A percentile compares a stretch with the other conserved stretches of the same genome.
phyloP scores from a whole-genome alignment of 2,888 invertebrate species.

The Thecophora atra region DNA sequence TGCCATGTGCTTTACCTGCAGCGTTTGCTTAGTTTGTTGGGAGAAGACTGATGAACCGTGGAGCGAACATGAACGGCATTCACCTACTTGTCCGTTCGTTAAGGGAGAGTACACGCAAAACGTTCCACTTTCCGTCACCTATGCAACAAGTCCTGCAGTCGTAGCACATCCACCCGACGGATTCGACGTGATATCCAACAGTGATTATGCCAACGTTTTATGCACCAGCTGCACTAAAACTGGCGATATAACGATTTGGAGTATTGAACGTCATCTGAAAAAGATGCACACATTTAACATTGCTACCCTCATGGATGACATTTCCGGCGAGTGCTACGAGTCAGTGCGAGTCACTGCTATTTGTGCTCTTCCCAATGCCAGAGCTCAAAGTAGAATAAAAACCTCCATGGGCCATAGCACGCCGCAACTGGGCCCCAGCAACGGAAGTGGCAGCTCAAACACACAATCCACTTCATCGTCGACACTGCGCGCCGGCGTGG shows the following conservation, averaged over 20 bases:
- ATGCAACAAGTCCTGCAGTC: conserved; percentile 82
- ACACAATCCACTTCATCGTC: conserved; percentile 58
- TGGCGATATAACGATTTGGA: conserved; percentile 83
- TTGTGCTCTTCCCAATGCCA: conserved; percentile 76
- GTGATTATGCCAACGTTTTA: conserved; percentile 70
- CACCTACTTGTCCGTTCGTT: conserved; percentile 92
- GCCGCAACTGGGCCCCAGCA: conserved; percentile 49
- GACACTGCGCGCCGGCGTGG: conserved; percentile 57
- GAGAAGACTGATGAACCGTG: conserved; percentile 97
- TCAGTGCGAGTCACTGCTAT: conserved; percentile 74
- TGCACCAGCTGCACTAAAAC: conserved; percentile 70
- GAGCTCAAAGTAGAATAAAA: conserved; percentile 57
- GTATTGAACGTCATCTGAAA: conserved; percentile 81
- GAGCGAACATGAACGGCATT: conserved; percentile 96
- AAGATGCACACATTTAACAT: conserved; percentile 71
- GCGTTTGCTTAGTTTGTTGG: conserved; percentile 95
- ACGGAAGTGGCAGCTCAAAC: conserved; percentile 43
- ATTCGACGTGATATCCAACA: conserved; percentile 71
- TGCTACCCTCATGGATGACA: conserved; percentile 58
- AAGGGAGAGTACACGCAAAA: conserved; percentile 95
- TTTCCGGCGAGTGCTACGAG: conserved; percentile 59
- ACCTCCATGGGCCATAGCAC: conserved; percentile 38
- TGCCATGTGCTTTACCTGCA: conserved; percentile 96
- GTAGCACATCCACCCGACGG: conserved; percentile 66
- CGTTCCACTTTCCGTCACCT: conserved; percentile 87